Evolutionary conservation across 2,888 invertebrate genomes (phyloP).

Genomic region (Drosophila algonquin): DNA sequence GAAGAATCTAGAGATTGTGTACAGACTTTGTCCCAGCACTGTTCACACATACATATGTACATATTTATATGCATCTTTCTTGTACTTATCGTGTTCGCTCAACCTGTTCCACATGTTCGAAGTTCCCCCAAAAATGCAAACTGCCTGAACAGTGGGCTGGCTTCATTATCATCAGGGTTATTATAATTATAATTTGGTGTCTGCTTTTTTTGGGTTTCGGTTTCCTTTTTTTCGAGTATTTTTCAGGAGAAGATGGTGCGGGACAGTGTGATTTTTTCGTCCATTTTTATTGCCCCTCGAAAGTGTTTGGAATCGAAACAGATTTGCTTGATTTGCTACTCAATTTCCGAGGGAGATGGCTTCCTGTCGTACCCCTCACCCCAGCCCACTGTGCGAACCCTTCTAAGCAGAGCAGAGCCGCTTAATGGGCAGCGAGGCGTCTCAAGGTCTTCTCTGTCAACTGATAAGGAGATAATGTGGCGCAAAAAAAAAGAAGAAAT

Average conservation of each 20-base stretch:
- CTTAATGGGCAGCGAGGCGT: constrained; percentile 46
- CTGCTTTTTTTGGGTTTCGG: constrained; percentile 41
- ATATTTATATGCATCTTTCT: constrained; percentile 23
- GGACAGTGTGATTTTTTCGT: constrained; percentile 17
- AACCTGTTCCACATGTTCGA: constrained; percentile 68
- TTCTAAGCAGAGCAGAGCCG: constrained; percentile 38
- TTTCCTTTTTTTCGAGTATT: constrained; percentile 1
- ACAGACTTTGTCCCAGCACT: too few species aligned
- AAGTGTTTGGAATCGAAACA: constrained; percentile 25
- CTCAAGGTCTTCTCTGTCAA: constrained; percentile 70
- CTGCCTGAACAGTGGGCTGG: constrained; percentile 15
- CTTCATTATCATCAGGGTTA: constrained; percentile 42
- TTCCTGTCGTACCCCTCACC: constrained; percentile 22
- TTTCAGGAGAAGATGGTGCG: not conserved
- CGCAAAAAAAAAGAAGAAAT: constrained; percentile 30
- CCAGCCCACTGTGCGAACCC: constrained; percentile 1
- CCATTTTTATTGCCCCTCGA: constrained; percentile 3
- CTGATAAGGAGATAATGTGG: constrained; percentile 73
- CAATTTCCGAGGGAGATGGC: not conserved
- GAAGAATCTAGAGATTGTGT: too few species aligned
- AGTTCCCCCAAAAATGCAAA: constrained; percentile 27
- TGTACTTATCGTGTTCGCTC: constrained; percentile 32
- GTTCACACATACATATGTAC: constrained; percentile 1
- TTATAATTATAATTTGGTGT: constrained; percentile 46
- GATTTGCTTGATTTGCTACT: not conserved